These are phyloP conservation scores for Callimorpha dominula DNA, from an alignment of 2,888 invertebrate genomes.

Conservation along the genomic window DNA sequence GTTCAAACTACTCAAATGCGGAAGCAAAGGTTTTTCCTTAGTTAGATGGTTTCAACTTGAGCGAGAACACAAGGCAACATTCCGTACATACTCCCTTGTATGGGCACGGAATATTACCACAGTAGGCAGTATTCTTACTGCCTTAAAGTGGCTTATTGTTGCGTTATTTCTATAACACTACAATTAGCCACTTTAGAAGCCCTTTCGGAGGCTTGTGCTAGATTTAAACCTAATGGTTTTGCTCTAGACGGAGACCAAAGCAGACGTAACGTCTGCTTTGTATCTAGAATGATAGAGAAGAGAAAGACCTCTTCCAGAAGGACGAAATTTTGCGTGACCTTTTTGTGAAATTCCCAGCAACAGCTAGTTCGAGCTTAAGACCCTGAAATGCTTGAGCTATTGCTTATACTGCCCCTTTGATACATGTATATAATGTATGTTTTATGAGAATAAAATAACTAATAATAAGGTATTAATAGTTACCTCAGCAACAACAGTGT, in stretches of 20 bases:
- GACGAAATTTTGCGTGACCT: too few species aligned
- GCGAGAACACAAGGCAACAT: neutral
- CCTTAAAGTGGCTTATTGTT: too few species aligned
- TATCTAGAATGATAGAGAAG: too few species aligned
- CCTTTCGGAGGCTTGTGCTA: neutral
- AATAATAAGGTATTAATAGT: neutral
- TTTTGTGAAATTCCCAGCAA: too few species aligned
- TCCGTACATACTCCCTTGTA: neutral
- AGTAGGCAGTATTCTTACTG: neutral
- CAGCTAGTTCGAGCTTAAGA: too few species aligned
- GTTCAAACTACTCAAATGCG: neutral
- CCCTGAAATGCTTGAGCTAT: too few species aligned
- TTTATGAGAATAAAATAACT: too few species aligned
- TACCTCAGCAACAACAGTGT: constrained; percentile 75
- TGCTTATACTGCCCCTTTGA: too few species aligned
- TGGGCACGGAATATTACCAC: neutral
- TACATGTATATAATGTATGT: neutral
- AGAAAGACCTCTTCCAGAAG: too few species aligned
- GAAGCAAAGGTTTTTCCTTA: neutral
- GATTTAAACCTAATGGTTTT: neutral
- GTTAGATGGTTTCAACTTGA: neutral
- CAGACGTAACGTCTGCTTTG: too few species aligned
- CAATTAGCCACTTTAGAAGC: neutral
- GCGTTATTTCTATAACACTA: too few species aligned
- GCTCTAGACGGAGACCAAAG: too few species aligned